phyloP scores from a whole-genome alignment of 2,113 vertebrate species.

The Notothenia coriiceps region DNA sequence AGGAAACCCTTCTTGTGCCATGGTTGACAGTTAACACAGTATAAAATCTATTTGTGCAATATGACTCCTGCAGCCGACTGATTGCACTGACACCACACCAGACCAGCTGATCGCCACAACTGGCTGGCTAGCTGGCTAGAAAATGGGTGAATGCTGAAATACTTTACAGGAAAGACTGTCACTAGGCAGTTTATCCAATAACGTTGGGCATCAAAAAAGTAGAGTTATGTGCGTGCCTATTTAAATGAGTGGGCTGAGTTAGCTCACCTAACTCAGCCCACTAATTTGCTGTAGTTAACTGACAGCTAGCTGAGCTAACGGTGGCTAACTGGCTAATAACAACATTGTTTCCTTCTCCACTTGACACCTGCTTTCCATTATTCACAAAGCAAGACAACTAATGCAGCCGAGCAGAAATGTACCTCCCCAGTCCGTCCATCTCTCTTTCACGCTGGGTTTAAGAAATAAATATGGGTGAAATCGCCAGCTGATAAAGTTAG shows the following conservation, averaged over 20 bases:
- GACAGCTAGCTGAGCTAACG: constrained; percentile 66
- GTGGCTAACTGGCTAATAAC: constrained; percentile 74
- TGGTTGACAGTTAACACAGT: constrained; percentile 42
- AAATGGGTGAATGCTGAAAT: constrained; percentile 19
- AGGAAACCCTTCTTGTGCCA: constrained; percentile 88
- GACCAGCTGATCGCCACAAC: constrained; percentile 12
- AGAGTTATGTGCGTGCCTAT: constrained; percentile 9
- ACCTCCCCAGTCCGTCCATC: not conserved
- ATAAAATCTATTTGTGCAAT: constrained; percentile 27
- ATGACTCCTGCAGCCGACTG: constrained; percentile 38
- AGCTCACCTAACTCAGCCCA: constrained; percentile 75
- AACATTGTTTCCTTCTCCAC: constrained; percentile 51
- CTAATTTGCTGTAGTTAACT: constrained; percentile 66
- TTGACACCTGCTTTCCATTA: constrained; percentile 55
- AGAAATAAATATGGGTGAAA: not conserved
- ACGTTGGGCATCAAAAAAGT: not conserved
- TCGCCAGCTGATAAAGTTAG: constrained; percentile 23
- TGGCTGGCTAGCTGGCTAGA: constrained; percentile 54
- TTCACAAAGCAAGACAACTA: constrained; percentile 11
- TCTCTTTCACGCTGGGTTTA: not conserved
- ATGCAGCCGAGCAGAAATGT: not conserved
- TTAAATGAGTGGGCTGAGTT: constrained; percentile 80
- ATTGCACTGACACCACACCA: constrained; percentile 41
- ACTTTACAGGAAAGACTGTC: constrained; percentile 17
- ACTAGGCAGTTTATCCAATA: not conserved